Evolutionary conservation across 2,888 invertebrate genomes (phyloP), one percentile per base, ranked within the genome.

Genomic region (Tipula unca): DNA sequence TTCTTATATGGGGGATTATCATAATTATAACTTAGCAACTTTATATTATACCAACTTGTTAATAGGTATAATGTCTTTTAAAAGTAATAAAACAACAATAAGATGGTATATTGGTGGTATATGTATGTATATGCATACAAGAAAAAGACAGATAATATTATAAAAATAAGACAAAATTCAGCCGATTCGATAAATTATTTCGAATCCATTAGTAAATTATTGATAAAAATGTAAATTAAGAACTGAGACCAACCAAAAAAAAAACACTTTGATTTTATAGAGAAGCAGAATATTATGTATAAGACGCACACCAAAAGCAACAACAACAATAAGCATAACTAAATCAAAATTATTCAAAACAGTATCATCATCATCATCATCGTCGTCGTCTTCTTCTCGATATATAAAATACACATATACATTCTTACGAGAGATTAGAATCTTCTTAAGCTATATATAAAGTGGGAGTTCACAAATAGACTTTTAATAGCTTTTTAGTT

Each of bases 381-480:
- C 48, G 3, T 48, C 69, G 20, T 69, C 69, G 20, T 69, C 13
- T 69, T 69, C 69, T 69, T 69, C 25, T 20, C n/a, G 25, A 69
- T 69, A 69, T 25, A 48, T 48, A 48, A 3, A 48, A 3, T 48
- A 48, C n/a, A 48, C n/a, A n/a, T 39, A 48, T 14, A 48, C 5
- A 39, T 39, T 48, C 17, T 48, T 69, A 25, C 69, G 25, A 69
- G 69, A 69, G 69, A 69, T 69, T 69, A 69, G 69, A 69, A 69
- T 69, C 69, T 69, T 69, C 69, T 69, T 69, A 69, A 69, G 25
- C 69, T 69, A n/a, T n/a, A n/a, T n/a, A n/a, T n/a, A 69, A 69
- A 69, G 69, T 69, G 69, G 69, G 69, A 69, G 69, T 69, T 69
- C 69, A 69, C 69, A 69, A 69, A 69, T 69, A 69, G 69, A 69